Percentiles rank a stretch among this genome's conserved stretches.
These are phyloP conservation scores for Chunga burmeisteri DNA, from an alignment of 2,113 vertebrate species.

Conservation along the genomic window DNA sequence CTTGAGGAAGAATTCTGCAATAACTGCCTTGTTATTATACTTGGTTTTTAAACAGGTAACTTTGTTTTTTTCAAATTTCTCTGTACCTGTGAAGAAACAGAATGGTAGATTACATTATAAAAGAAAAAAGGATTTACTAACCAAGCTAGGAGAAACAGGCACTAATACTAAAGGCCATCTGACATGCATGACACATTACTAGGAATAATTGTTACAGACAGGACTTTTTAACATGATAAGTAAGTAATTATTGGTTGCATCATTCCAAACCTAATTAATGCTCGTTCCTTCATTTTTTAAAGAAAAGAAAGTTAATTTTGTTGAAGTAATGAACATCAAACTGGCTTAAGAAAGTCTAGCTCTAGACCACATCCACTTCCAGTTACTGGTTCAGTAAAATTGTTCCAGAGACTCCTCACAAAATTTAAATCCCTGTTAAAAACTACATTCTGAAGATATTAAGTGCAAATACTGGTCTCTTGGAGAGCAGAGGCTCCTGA, in stretches of 20 bases:
- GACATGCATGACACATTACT: rapidly evolving
- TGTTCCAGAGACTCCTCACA: not conserved
- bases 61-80: not conserved
- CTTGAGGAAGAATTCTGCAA: not conserved
- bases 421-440: not conserved
- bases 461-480: rapidly evolving
- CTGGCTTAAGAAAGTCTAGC: not conserved
- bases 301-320: not conserved
- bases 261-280: not conserved
- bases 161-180: not conserved
- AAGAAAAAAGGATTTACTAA: not conserved
- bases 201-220: not conserved
- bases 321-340: not conserved
- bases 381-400: not conserved
- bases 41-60: not conserved
- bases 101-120: not conserved
- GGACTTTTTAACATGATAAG: not conserved
- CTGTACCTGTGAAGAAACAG: not conserved
- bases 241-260: not conserved
- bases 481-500: not conserved
- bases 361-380: not conserved
- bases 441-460: not conserved
- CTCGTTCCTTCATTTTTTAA: not conserved
- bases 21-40: not conserved
- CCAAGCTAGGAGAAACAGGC: not conserved